A percentile compares a stretch with the other conserved stretches of the same genome.
Evolutionary conservation across 2,113 vertebrate species (phyloP).

Genomic region (Lutjanus erythropterus): DNA sequence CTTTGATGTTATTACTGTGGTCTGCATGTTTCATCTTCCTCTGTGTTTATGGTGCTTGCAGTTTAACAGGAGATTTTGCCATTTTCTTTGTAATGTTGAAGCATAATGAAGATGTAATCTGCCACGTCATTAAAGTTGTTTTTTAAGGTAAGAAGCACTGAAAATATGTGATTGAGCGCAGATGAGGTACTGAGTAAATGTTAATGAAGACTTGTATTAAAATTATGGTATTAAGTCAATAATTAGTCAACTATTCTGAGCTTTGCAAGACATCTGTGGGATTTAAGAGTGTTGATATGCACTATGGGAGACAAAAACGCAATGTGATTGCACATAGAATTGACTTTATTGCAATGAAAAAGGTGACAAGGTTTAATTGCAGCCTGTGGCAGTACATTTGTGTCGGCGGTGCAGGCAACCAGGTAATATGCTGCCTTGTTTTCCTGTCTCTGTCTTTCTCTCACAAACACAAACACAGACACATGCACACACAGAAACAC

Average conservation of each 20-base stretch:
- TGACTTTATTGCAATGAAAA: conserved; percentile 44
- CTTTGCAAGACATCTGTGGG: background rate
- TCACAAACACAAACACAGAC: background rate
- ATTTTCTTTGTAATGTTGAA: background rate
- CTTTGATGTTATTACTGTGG: background rate
- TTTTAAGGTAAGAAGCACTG: background rate
- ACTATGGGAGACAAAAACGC: background rate
- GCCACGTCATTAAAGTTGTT: background rate
- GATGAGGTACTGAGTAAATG: background rate
- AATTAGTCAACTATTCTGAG: conserved; percentile 27
- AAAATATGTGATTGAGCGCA: background rate
- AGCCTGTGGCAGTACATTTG: conserved; percentile 57
- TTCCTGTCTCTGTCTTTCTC: background rate
- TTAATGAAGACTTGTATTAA: conserved; percentile 16
- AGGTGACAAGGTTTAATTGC: conserved; percentile 62
- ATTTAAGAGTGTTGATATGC: conserved; percentile 25
- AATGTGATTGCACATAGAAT: conserved; percentile 28
- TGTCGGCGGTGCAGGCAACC: conserved; percentile 32
- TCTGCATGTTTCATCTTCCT: background rate
- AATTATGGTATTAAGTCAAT: conserved; percentile 20
- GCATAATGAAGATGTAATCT: background rate
- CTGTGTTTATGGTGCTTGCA: background rate
- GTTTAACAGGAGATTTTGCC: background rate
- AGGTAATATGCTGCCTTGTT: conserved; percentile 26
- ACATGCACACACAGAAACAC: conserved; percentile 5